Conservation (phyloP, 1,140 invertebrate species). For the Plutomurus gul region DNA sequence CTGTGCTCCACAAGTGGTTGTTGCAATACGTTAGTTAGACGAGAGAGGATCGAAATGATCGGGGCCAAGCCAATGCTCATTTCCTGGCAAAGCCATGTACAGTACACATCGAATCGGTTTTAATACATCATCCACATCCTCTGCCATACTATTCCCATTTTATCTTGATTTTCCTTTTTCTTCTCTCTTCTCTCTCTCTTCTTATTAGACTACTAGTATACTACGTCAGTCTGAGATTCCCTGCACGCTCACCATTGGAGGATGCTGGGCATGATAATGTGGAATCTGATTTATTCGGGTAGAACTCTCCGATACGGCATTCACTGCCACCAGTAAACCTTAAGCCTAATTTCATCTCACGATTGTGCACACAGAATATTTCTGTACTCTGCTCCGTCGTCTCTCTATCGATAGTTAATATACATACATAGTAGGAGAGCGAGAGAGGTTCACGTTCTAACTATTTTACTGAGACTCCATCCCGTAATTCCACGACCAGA, state of each 20-base stretch:
- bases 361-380: not conserved
- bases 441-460: no score
- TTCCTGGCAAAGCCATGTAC: not conserved
- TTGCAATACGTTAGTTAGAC: no score
- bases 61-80: constrained; percentile 1
- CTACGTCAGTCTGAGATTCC: not conserved
- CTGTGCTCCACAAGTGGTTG: no score
- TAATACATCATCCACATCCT: not conserved
- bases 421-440: no score
- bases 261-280: constrained; percentile 13
- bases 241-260: not conserved
- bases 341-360: constrained; percentile 29
- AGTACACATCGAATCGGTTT: not conserved
- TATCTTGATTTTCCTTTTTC: constrained; percentile 25
- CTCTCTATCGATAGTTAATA: no score
- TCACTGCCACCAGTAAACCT: not conserved
- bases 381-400: no score
- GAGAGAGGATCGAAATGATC: no score
- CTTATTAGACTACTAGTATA: no score
- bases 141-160: constrained; percentile 6
- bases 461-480: no score
- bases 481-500: no score
- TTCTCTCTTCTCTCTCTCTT: not conserved
- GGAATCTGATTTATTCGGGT: constrained; percentile 23
- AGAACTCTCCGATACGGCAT: not conserved